phyloP scores from a whole-genome alignment of 2,113 vertebrate genomes.

The Abramis brama region DNA sequence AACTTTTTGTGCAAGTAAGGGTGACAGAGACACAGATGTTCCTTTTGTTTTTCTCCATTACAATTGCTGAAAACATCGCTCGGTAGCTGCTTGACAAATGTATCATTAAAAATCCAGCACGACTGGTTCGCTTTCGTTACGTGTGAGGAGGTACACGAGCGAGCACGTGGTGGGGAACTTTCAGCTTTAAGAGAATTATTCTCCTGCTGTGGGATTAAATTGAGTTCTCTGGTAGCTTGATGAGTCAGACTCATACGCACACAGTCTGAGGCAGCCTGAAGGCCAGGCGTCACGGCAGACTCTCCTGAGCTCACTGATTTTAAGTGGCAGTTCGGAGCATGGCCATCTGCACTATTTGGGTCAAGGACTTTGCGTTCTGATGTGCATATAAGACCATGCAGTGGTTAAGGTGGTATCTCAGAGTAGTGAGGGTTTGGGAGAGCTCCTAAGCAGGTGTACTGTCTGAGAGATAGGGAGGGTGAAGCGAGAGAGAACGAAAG shows the following conservation, averaged over 20 bases:
- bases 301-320: constrained; percentile 15
- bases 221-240: constrained; percentile 44
- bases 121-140: not conserved
- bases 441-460: constrained; percentile 47
- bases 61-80: not conserved
- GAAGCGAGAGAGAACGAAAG: constrained; percentile 25
- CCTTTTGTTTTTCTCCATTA: constrained; percentile 1
- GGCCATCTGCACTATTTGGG: constrained; percentile 47
- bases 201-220: constrained; percentile 36
- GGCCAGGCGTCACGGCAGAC: constrained; percentile 33
- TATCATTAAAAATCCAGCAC: constrained; percentile 15
- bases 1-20: constrained; percentile 3
- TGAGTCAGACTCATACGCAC: constrained; percentile 39
- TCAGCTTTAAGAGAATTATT: constrained; percentile 33
- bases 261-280: constrained; percentile 26
- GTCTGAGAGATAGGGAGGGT: constrained; percentile 30
- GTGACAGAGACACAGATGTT: constrained; percentile 7
- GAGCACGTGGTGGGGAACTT: constrained; percentile 10
- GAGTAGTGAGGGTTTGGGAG: not conserved
- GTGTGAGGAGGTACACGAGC: not conserved
- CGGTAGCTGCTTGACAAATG: not conserved
- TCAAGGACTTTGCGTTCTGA: constrained; percentile 31
- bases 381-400: not conserved
- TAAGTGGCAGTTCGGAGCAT: constrained; percentile 22
- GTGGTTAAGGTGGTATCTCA: not conserved